Evolutionary conservation across 2,888 invertebrate genomes (phyloP), one percentile per base, ranked within the genome.

Genomic region (Cosmorhoe ocellata): DNA sequence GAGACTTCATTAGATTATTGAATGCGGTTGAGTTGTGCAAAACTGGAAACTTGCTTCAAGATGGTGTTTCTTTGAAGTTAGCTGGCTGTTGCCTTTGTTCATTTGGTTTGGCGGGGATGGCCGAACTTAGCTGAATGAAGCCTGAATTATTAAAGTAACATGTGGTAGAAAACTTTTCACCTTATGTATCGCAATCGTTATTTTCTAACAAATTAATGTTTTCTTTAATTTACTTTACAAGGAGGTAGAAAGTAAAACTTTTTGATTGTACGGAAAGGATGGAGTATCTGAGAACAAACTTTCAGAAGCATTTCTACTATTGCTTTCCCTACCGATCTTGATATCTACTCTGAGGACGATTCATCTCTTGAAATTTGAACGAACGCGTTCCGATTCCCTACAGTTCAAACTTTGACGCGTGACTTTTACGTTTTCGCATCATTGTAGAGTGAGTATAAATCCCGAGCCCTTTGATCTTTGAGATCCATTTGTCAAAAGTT

Each of bases 1-100:
- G 22, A 10, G 34, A 44, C 28, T 51, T 39, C 30, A 45, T 45
- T 51, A 44, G 39, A 44, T 52, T 42, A 52, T 42, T 42, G 42
- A 24, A 33, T 39, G 46, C 42, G 38, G 42, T 41, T 43, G 30
- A 43, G 38, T 33, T 40, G 28, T 11, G 31, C 37, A 1, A 27
- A 42, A 36, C 42, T 43, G 33, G 24, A 40, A 48, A 42, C 42
- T 48, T 32, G 41, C 18, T 31, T 40, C 32, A 30, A 44, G 36
- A 27, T 40, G 36, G 11, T 40, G 45, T 47, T 47, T 51, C 44
- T 44, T 44, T 40, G 24, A 22, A 33, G 46, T 43, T 44, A 30
- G 39, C 32, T 12, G 32, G 27, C 31, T 37, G 38, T 31, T 32
- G 33, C 24, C 30, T 44, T 31, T 28, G 34, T 36, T 38, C 27